Evolutionary conservation across 2,888 invertebrate genomes (phyloP), one percentile per base, ranked within the genome.

Genomic region (Hetaerina titia): DNA sequence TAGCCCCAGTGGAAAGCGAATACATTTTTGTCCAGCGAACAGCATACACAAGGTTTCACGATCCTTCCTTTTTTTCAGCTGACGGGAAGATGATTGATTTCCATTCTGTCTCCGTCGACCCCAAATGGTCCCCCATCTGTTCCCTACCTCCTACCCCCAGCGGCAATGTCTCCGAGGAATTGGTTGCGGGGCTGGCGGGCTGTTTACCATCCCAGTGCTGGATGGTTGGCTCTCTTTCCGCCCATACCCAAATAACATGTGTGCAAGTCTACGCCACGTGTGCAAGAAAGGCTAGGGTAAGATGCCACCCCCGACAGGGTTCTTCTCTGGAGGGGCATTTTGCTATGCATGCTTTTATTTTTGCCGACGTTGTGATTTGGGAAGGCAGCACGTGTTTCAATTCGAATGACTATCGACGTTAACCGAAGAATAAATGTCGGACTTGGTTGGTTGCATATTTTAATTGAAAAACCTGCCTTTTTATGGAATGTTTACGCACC

Each of bases 31-130:
- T 81, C 22, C 81, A 9, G 25, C 22, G 81, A 81, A 81, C 31
- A 31, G 81, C 81, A 31, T 81, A 31, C 81, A 9, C 25, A 31
- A 64, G 90, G 64, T 64, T 45, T 81, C 81, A n/a, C 45, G 63
- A 22, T 57, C 25, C 90, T 90, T 64, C 64, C 64, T 90, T 88
- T 90, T 90, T 64, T 64, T 19, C 64, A 64, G 45, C 45, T 64
- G 45, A 45, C 31, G 81, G 64, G 90, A 64, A 90, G 90, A 64
- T 60, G 64, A 90, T 90, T 90, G 64, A 90, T 90, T 81, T 64
- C 64, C 45, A 45, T 64, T 69, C 90, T 64, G 60, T 60, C 25
- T 90, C 64, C 45, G 11, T 22, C 56, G 22, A 69, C 56, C 45
- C 64, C 45, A 45, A 92, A 89, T 58, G 57, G n/a, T 13, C 19